Conservation (phyloP, 1,140 invertebrate genomes). For the Camponotus vicinus region DNA sequence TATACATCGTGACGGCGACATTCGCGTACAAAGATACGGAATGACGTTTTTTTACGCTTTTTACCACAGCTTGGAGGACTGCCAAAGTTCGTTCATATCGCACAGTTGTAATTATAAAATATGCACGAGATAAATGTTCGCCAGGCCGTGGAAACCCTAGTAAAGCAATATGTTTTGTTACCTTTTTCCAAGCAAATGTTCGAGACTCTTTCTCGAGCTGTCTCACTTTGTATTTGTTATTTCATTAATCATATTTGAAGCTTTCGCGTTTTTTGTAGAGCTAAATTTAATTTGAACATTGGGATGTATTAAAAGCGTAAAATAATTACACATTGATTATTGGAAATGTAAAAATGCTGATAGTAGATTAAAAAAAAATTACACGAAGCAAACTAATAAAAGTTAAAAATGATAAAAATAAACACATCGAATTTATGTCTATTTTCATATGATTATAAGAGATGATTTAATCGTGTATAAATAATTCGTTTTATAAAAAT, state of each 20-base stretch:
- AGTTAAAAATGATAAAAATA: not conserved
- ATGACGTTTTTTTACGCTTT: slow-evolving; percentile 47
- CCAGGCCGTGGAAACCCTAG: slow-evolving; percentile 34
- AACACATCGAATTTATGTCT: not conserved
- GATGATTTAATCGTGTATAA: not conserved
- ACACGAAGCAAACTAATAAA: not conserved
- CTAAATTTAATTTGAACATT: slow-evolving; percentile 2
- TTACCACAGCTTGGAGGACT: slow-evolving; percentile 52
- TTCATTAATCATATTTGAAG: slow-evolving; percentile 38
- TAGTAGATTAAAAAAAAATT: not conserved
- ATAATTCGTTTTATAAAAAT: not conserved
- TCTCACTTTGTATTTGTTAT: slow-evolving; percentile 16
- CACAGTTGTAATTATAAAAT: slow-evolving; percentile 63
- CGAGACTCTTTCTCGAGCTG: slow-evolving; percentile 24
- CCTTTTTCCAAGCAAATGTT: slow-evolving; percentile 42
- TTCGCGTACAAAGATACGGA: slow-evolving; percentile 53
- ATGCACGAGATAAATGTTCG: slow-evolving; percentile 54
- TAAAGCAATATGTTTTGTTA: slow-evolving; percentile 55
- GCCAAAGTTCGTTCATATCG: slow-evolving; percentile 60
- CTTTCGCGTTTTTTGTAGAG: slow-evolving; percentile 1
- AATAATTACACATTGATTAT: slow-evolving; percentile 23
- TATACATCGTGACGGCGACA: slow-evolving; percentile 63
- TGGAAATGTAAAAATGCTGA: slow-evolving; percentile 8
- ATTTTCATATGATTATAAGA: not conserved
- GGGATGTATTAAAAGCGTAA: slow-evolving; percentile 17